Evolutionary conservation across 2,797 vertebrate species (phyloP), one percentile per base, ranked within the genome.

Genomic region (Myoxocephalus aenaeus): DNA sequence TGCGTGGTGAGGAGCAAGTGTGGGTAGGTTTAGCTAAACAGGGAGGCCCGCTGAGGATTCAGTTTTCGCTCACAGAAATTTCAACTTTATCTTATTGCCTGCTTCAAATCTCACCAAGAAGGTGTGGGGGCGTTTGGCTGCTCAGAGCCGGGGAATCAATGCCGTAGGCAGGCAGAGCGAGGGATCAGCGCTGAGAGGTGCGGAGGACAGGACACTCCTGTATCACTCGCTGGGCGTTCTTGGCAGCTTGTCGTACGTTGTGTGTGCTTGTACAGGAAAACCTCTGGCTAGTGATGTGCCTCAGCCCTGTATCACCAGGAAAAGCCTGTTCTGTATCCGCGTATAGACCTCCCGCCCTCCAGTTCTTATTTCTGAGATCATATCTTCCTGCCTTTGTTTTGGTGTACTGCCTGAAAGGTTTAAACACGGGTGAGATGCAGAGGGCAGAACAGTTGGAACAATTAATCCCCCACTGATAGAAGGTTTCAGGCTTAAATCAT

Each of bases 41-140:
- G 14, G 65, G 82, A 85, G 66, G 75, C 68, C 87, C 38, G 6
- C 51, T 73, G 86, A 89, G 89, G 79, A 86, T 87, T 89, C 73
- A 36, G 63, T 13, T 67, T 73, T 70, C 34, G 10, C 83, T 75
- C 73, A 70, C 20, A 83, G 77, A 79, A 89, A 74, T 79, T 78
- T 70, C 70, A 57, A 87, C 84, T 92, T 86, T 86, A 81, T 86
- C 75, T 80, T 46, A 68, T 72, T 63, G 80, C 56, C 65, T 70
- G 59, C 70, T 84, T 90, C 22, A 88, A 70, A 86, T 85, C 82
- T 83, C 70, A 74, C 85, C 65, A 46, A 85, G 86, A 87, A 79
- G 63, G 38, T 81, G 87, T 77, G 93, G 87, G 78, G 91, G 93
- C 58, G 90, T 88, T 80, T 7, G 64, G 71, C 85, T 86, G 80